Evolutionary conservation across 2,888 invertebrate genomes (phyloP).

Genomic region (Pandemis heparana): DNA sequence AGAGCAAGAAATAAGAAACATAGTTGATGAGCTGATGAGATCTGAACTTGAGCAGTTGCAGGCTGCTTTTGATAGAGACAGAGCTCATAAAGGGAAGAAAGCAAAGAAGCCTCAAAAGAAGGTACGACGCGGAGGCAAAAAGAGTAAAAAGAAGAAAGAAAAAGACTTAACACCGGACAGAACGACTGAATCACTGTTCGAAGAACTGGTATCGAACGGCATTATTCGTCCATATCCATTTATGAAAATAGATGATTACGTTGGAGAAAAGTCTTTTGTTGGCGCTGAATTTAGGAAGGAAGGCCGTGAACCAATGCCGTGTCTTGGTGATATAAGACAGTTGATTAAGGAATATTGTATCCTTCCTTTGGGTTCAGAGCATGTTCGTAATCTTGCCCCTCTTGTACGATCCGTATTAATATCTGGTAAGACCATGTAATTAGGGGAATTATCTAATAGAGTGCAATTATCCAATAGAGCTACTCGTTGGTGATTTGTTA

Average conservation of each 20-base stretch:
- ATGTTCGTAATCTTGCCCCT: slow-evolving; percentile 89
- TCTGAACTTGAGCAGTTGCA: slow-evolving; percentile 89
- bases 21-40: slow-evolving; percentile 92
- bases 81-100: slow-evolving; percentile 91
- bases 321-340: slow-evolving; percentile 93
- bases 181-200: slow-evolving; percentile 95
- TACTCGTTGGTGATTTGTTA: no score
- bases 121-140: slow-evolving; percentile 92
- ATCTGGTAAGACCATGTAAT: slow-evolving; percentile 79
- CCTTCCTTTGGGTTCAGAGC: slow-evolving; percentile 92
- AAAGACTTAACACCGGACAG: slow-evolving; percentile 97
- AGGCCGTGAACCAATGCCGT: slow-evolving; percentile 82
- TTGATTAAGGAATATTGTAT: slow-evolving; percentile 95
- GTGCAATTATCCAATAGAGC: no score
- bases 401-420: slow-evolving; percentile 93
- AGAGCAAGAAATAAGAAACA: slow-evolving; percentile 92
- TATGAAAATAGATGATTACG: slow-evolving; percentile 88
- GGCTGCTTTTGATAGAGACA: slow-evolving; percentile 90
- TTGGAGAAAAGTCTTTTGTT: slow-evolving; percentile 92
- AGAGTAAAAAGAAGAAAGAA: slow-evolving; percentile 96
- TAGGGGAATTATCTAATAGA: no score
- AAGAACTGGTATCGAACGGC: slow-evolving; percentile 96
- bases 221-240: slow-evolving; percentile 93
- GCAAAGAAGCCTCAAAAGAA: slow-evolving; percentile 91
- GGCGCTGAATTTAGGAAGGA: slow-evolving; percentile 80